Percentiles rank a stretch among this genome's conserved stretches.
Evolutionary conservation across 2,797 vertebrate species (phyloP).

Genomic region (Parotocinclus haroldoi): DNA sequence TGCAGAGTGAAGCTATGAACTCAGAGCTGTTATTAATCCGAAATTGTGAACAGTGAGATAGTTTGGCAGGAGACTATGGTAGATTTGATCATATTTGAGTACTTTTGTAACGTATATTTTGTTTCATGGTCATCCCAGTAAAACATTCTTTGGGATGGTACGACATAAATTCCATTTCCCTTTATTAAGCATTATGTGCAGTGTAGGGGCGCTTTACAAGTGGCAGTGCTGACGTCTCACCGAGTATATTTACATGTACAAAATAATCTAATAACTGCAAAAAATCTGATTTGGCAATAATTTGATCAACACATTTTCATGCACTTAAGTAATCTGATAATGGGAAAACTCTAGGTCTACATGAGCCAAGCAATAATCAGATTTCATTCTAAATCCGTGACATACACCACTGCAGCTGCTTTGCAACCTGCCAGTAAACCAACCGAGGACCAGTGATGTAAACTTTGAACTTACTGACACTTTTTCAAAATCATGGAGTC

Average conservation of each 20-base stretch:
- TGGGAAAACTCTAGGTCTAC: too few species aligned
- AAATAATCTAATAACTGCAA: constrained; percentile 2
- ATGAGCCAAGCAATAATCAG: too few species aligned
- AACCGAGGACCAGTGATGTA: neutral
- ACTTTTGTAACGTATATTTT: too few species aligned
- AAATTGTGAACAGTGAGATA: too few species aligned
- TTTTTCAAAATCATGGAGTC: too few species aligned
- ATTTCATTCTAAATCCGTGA: neutral
- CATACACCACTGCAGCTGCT: neutral
- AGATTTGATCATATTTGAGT: too few species aligned
- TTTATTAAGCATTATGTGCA: neutral
- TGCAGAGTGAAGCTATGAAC: too few species aligned
- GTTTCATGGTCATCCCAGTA: neutral
- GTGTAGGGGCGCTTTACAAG: too few species aligned
- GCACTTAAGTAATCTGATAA: too few species aligned
- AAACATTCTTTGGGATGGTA: neutral
- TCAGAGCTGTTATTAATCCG: too few species aligned
- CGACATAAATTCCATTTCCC: neutral
- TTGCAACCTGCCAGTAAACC: neutral
- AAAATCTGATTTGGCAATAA: neutral
- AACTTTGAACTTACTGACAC: neutral
- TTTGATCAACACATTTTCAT: too few species aligned
- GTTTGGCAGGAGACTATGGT: too few species aligned
- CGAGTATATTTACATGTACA: neutral
- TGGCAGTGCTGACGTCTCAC: neutral